Conservation (phyloP, 2,113 vertebrate species). For the Neogale vison region DNA sequence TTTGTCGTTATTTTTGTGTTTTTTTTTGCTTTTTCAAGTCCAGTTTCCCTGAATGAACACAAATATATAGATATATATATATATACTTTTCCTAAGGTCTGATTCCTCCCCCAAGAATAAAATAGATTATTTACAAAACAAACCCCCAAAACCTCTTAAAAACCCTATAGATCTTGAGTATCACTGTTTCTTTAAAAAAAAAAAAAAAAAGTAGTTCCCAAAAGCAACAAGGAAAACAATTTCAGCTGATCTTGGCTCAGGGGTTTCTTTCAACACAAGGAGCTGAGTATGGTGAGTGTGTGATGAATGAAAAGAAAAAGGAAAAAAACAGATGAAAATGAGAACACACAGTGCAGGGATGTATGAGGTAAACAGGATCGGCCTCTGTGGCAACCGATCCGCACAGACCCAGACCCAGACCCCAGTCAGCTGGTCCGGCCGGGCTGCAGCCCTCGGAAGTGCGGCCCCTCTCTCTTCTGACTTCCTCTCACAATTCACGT, state of each 20-base stretch:
- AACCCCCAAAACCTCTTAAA: slow-evolving; percentile 49
- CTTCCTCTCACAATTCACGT: slow-evolving; percentile 38
- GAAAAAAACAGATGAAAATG: slow-evolving; percentile 68
- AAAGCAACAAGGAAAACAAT: slow-evolving; percentile 39
- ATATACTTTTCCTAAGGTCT: slow-evolving; percentile 62
- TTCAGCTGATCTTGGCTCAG: slow-evolving; percentile 27
- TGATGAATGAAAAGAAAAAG: slow-evolving; percentile 60
- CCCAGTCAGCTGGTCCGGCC: neutral
- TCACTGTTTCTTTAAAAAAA: slow-evolving; percentile 31
- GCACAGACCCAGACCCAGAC: neutral
- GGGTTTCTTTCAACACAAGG: slow-evolving; percentile 67
- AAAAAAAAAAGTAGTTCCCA: neutral
- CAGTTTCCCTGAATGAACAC: slow-evolving; percentile 75
- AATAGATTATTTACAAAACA: slow-evolving; percentile 79
- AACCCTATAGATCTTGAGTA: neutral
- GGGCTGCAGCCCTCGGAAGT: slow-evolving; percentile 9
- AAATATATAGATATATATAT: slow-evolving; percentile 70
- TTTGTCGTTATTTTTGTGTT: neutral
- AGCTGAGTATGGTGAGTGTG: slow-evolving; percentile 46
- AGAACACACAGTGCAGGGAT: slow-evolving; percentile 78
- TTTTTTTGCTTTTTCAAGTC: slow-evolving; percentile 33
- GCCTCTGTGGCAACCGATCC: slow-evolving; percentile 32
- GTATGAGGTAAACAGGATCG: slow-evolving; percentile 83
- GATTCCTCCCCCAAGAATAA: slow-evolving; percentile 71
- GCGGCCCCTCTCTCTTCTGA: neutral